Evolutionary conservation across 2,888 invertebrate species (phyloP).

Genomic region (Drosophila monieri): DNA sequence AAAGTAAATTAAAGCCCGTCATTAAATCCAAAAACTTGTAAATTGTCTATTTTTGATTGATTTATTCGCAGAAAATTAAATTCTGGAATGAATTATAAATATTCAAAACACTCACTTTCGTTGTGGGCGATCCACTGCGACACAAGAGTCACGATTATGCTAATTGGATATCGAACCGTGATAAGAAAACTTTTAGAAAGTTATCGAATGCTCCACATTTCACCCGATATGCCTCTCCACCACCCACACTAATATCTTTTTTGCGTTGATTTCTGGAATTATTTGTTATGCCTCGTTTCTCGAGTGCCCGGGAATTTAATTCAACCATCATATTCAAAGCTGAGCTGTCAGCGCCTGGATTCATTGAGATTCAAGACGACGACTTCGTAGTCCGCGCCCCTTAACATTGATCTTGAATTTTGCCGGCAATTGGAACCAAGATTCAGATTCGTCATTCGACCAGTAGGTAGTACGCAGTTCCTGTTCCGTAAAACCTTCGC

Average conservation of each 20-base stretch:
- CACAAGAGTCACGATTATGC: constrained; percentile 64
- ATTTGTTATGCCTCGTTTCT: constrained; percentile 42
- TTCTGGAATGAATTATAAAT: constrained; percentile 8
- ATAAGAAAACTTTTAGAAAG: constrained; percentile 69
- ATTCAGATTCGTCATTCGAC: constrained; percentile 38
- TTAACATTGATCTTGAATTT: constrained; percentile 73
- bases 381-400: constrained; percentile 34
- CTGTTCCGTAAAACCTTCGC: constrained; percentile 68
- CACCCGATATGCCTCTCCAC: constrained; percentile 11
- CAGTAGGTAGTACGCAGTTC: constrained; percentile 46
- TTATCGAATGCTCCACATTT: constrained; percentile 73
- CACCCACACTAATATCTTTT: constrained; percentile 10
- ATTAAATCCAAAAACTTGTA: background rate
- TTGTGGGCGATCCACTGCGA: constrained; percentile 24
- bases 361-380: constrained; percentile 65
- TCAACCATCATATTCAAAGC: constrained; percentile 42
- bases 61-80: background rate
- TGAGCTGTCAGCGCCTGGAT: constrained; percentile 26
- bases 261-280: constrained; percentile 21
- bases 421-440: constrained; percentile 54
- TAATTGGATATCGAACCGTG: constrained; percentile 63
- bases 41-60: background rate
- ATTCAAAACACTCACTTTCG: constrained; percentile 12
- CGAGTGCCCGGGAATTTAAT: constrained; percentile 23
- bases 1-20: background rate